These are phyloP conservation scores for Eupsilia transversa DNA, from an alignment of 2,888 invertebrate species.

Conservation along the genomic window DNA sequence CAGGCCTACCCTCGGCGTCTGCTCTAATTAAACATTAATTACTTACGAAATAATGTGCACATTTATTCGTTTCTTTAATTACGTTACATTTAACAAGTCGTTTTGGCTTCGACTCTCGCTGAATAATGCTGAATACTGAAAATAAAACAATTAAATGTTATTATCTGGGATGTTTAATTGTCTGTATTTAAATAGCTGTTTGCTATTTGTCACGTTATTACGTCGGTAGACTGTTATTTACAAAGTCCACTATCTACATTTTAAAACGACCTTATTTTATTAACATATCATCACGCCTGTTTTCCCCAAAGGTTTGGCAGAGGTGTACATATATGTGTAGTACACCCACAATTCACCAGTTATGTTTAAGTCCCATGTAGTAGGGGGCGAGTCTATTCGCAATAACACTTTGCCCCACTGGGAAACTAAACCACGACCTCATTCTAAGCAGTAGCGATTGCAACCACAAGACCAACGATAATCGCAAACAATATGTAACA, in stretches of 20 bases:
- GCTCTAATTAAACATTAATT: slow-evolving; percentile 70
- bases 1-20: slow-evolving; percentile 45
- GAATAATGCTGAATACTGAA: slow-evolving; percentile 31
- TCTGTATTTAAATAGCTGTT: slow-evolving; percentile 25
- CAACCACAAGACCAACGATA: too few species aligned
- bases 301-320: background rate
- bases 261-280: background rate
- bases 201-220: slow-evolving; percentile 17
- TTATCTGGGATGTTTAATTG: slow-evolving; percentile 35
- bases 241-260: background rate
- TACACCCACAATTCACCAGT: background rate
- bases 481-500: background rate
- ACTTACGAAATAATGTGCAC: slow-evolving; percentile 63
- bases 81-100: slow-evolving; percentile 35
- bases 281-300: background rate
- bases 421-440: too few species aligned
- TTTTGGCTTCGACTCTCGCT: slow-evolving; percentile 2
- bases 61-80: slow-evolving; percentile 64
- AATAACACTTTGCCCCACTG: background rate
- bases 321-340: background rate
- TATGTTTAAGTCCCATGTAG: too few species aligned
- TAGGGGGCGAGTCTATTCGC: too few species aligned
- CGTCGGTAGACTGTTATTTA: background rate
- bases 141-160: slow-evolving; percentile 42
- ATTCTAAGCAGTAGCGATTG: background rate